Conservation (phyloP, 1,140 invertebrate species). For the Drosophila lowei region DNA sequence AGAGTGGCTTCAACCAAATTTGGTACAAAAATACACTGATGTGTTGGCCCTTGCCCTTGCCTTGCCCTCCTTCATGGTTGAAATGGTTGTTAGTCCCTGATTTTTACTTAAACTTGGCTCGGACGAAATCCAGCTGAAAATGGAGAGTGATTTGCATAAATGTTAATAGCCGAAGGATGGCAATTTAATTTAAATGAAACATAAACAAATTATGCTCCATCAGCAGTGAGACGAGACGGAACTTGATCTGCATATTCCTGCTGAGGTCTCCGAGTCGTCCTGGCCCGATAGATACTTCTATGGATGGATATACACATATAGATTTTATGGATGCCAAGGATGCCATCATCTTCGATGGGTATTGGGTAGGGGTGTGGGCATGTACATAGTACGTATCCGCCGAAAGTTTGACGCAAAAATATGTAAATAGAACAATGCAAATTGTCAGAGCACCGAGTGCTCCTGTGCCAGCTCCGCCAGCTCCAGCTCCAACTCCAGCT, state of each 20-base stretch:
- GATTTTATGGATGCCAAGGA: slow-evolving; percentile 4
- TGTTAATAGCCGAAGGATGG: slow-evolving; percentile 17
- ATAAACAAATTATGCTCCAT: slow-evolving; percentile 67
- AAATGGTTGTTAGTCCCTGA: too few species aligned
- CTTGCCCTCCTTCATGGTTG: too few species aligned
- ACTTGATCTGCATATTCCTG: slow-evolving; percentile 67
- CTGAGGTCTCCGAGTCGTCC: slow-evolving; percentile 30
- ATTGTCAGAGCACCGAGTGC: slow-evolving; percentile 33
- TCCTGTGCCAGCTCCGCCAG: neutral
- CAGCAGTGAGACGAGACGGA: slow-evolving; percentile 13
- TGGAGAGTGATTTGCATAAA: slow-evolving; percentile 36
- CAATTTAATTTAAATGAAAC: slow-evolving; percentile 70
- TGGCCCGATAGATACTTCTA: slow-evolving; percentile 16
- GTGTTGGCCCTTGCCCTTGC: too few species aligned
- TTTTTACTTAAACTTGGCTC: too few species aligned
- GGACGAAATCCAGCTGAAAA: slow-evolving; percentile 14
- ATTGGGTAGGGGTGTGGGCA: neutral
- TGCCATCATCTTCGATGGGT: slow-evolving; percentile 35
- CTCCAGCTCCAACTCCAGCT: neutral
- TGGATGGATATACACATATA: neutral
- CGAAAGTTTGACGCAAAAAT: slow-evolving; percentile 52
- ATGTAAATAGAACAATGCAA: slow-evolving; percentile 78
- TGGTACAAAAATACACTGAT: too few species aligned
- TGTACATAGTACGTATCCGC: neutral
- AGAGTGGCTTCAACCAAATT: too few species aligned